phyloP scores from a whole-genome alignment of 2,888 invertebrate species.

The Cistogaster globosa region DNA sequence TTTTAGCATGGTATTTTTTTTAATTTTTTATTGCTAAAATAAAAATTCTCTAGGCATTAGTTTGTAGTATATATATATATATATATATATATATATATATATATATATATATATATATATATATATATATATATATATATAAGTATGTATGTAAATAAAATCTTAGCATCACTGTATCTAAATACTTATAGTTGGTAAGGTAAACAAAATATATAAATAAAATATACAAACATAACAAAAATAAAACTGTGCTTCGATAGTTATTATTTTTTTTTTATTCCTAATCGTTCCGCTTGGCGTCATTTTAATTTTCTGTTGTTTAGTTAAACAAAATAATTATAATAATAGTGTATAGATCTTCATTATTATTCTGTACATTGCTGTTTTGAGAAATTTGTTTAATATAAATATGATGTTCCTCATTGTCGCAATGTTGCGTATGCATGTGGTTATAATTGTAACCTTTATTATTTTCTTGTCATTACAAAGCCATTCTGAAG shows the following conservation, averaged over 20 bases:
- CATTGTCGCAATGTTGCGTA: not conserved
- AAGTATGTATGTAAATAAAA: no score
- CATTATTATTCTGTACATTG: constrained; percentile 2
- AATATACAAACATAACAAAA: no score
- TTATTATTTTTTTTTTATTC: constrained; percentile 26
- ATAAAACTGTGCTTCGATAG: constrained; percentile 14
- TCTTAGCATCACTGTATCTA: not conserved
- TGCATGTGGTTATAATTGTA: not conserved
- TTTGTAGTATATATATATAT: not conserved
- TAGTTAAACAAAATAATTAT: constrained; percentile 51
- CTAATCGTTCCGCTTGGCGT: constrained; percentile 60
- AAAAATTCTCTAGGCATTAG: not conserved
- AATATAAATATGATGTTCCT: not conserved
- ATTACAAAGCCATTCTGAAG: no score
- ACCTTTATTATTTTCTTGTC: no score
- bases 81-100: not conserved
- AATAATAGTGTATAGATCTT: constrained; percentile 38
- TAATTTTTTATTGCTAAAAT: not conserved
- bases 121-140: not conserved
- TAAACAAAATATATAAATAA: not conserved
- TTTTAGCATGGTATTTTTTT: not conserved
- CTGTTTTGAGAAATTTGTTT: no score
- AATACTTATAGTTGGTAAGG: not conserved
- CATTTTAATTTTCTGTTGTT: constrained; percentile 23
- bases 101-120: no score